Base-by-base conservation (phyloP, 2,888 invertebrate species). In the Octonoba sinensis region DNA sequence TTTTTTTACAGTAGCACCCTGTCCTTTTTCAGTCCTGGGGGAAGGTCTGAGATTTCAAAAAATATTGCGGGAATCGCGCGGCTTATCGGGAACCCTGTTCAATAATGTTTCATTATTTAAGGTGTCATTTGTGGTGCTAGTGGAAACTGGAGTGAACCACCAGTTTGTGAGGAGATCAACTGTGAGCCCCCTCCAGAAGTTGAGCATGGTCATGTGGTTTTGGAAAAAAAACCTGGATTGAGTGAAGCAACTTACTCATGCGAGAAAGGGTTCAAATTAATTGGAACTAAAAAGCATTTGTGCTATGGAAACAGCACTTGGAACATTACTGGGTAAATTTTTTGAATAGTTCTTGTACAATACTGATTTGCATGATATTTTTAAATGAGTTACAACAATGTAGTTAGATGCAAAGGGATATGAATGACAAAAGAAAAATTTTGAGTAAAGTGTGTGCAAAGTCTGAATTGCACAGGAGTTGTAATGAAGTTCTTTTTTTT, bases 161-260 rank as follows among this genome's bases (percentile, higher is more conserved):
- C 76, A 2, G 22, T 47, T 4, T 83, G 83, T 62, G 79, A 77
- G 51, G 79, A 66, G 15, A 22, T 83, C 13, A 75, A 71, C 18
- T 83, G 83, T 56, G 84, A 73, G 6, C 72, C 83, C 15, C 84
- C 85, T 3, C 85, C 85, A 3, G 56, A 67, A 13, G 57, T 84
- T 8, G 70, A 69, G 12, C 36, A 84, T 51, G 76, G 83, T 8
- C 83, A 70, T n/a, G 76, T 85, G 3, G 67, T 57, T 13, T 78
- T 84, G 4, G 81, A 78, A 16, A 83, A 76, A n/a, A 69, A 62
- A 51, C 84, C 83, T 15, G 79, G 79, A 49, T 27, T 84, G 8
- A 84, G 83, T 60, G 74, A 76, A 66, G 85, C 85, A 8, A 76
- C 66, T 22, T 85, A 85, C 36, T 60, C 67, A 13, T 85, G 85